Evolutionary conservation across 1,140 invertebrate genomes (phyloP), one percentile per base, ranked within the genome.

Genomic region (Ericerus pela): DNA sequence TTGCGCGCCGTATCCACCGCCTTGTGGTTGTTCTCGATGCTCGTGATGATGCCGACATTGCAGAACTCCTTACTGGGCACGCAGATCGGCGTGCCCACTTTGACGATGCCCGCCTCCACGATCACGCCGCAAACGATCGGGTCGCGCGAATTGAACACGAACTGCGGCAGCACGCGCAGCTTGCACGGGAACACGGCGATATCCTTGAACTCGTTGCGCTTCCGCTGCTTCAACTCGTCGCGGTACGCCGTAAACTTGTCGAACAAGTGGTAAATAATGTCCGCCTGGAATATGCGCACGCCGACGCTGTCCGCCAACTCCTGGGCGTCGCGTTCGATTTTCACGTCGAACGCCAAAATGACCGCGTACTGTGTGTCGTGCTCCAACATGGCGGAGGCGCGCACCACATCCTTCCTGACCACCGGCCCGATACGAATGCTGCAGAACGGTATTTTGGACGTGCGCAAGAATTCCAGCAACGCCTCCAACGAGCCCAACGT

Each of bases 181-280:
- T 95, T 96, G 75, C 93, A 98, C 0, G 96, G 96, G 72, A 99
- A 99, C 20, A 99, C 93, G 12, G 96, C 96, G 56, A 97, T 82
- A 63, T 89, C 81, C 68, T 95, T 95, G 73, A 92, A 87, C 68
- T 98, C 89, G 61, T 96, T 90, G 12, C 93, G 79, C 67, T 94
- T 96, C 68, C 84, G 84, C 64, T 84, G 79, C 66, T 87, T 92
- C n/a, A 97, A 72, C 62, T 98, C 91, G 53, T 97, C 92, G 54
- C 90, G 76, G 69, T 94, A 97, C 16, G 85, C 84, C 59, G 83
- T 94, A 73, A 99, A 99, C 68, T 88, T 87, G 71, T 99, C 96
- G 73, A 98, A 97, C 58, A 99, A 73, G 75, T 99, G 96, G 73
- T 99, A 99, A 66, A 99, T 99, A 68, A 99, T 99, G 70, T 99